Evolutionary conservation across 1,140 invertebrate genomes (phyloP), one percentile per base, ranked within the genome.

Genomic region (Sarcophaga peregrina): DNA sequence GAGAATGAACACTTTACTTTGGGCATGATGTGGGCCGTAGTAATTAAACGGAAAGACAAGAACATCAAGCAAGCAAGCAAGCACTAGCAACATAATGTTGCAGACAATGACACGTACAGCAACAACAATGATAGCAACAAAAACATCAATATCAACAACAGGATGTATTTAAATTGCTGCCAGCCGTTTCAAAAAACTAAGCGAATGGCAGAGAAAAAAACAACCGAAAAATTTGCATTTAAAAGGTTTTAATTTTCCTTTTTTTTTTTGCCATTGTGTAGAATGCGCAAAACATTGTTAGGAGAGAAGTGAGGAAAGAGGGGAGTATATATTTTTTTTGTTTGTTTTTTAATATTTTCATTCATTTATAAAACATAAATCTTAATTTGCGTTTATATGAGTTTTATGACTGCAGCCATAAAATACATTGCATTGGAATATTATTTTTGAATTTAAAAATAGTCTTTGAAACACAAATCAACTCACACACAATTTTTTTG

Each of bases 81-180:
- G 15, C 7, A 58, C 54, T 3, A 58, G n/a, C 54, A 58, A 37
- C 25, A 37, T 37, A 37, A 37, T 58, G 54, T 58, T 58, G 54
- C 54, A 58, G 1, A 37, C 25, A 37, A 37, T 37, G 25, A 58
- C 54, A 58, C 54, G 54, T n/a, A 7, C 13, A 37, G 25, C 25
- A 37, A 37, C 25, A 58, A 58, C 25, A 37, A 37, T 37, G 25
- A 37, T 37, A 37, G 25, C 25, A 37, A 37, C 25, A 37, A 37
- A 37, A 37, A 37, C 25, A 37, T 37, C 25, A 37, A 37, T 37
- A 37, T 37, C 25, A 37, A 37, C 54, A 58, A 58, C 54, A 58
- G 54, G 54, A 58, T 58, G 54, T 58, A 58, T 58, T 58, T 58
- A 58, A 58, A 58, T 58, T 58, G 54, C 54, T 58, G 54, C 54